Evolutionary conservation across 2,888 invertebrate genomes (phyloP).

Genomic region (Neoaliturus tenellus): DNA sequence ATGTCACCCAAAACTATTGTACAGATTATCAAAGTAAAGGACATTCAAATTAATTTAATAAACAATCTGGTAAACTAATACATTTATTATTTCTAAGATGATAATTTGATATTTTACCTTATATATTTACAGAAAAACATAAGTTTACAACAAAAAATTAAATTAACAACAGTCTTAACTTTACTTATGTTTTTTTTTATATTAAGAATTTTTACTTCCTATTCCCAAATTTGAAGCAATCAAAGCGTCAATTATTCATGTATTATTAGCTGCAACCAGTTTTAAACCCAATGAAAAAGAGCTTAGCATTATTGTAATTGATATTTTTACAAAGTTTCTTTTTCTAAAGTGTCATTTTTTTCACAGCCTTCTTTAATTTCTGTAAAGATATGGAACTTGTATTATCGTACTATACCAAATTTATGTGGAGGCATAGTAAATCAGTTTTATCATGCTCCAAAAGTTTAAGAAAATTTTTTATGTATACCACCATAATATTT

Average conservation of each 20-base stretch:
- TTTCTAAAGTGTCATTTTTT: not conserved
- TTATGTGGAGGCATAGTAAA: conserved; percentile 37
- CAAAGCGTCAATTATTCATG: conserved; percentile 39
- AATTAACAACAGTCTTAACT: not conserved
- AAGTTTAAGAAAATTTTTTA: not conserved
- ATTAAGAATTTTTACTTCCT: not conserved
- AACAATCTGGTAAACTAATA: not conserved
- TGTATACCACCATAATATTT: too few species aligned
- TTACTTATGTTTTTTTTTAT: not conserved
- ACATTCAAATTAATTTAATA: not conserved
- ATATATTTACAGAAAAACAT: not conserved
- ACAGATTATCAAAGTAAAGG: not conserved
- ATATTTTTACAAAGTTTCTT: not conserved
- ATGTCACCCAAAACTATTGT: not conserved
- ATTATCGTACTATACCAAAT: not conserved
- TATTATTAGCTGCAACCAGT: conserved; percentile 52
- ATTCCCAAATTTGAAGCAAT: conserved; percentile 21
- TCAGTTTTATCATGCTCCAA: not conserved
- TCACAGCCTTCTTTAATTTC: not conserved
- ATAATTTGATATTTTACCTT: too few species aligned
- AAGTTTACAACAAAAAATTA: not conserved
- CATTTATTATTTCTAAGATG: not conserved
- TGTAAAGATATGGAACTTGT: not conserved
- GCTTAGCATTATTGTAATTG: conserved; percentile 15
- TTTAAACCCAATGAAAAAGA: conserved; percentile 46